Percentiles rank a stretch among this genome's conserved stretches.
phyloP scores from a whole-genome alignment of 2,888 invertebrate genomes.

The Sesamia inferens region DNA sequence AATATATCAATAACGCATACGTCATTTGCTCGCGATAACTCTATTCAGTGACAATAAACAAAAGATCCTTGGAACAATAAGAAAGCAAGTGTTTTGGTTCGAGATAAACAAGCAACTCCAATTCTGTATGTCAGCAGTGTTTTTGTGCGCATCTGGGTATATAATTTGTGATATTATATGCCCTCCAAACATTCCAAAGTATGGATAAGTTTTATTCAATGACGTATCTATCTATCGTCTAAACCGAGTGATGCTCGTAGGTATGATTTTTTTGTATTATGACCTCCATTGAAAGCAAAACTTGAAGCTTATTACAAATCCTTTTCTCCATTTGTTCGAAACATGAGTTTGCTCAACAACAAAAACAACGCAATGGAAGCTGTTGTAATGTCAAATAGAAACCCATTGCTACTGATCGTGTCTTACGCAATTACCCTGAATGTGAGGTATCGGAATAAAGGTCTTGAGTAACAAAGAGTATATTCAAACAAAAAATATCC shows the following conservation, averaged over 20 bases:
- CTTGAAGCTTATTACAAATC: too few relatives aligned
- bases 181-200: background rate
- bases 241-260: background rate
- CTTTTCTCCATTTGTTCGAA: too few relatives aligned
- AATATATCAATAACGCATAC: conserved; percentile 58
- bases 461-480: background rate
- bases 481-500: background rate
- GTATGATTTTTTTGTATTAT: background rate
- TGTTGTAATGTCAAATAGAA: too few relatives aligned
- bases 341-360: too few relatives aligned
- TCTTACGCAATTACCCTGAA: too few relatives aligned
- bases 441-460: background rate
- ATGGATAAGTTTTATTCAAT: background rate
- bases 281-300: background rate
- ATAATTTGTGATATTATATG: background rate
- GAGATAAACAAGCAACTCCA: conserved; percentile 36
- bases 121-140: conserved; percentile 23
- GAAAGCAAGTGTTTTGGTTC: conserved; percentile 57
- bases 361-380: too few relatives aligned
- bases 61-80: conserved; percentile 61
- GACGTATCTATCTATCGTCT: background rate
- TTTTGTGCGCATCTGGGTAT: background rate
- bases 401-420: too few relatives aligned
- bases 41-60: conserved; percentile 66
- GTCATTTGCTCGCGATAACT: conserved; percentile 64